Evolutionary conservation across 2,888 invertebrate genomes (phyloP).

Genomic region (Altica lythri): DNA sequence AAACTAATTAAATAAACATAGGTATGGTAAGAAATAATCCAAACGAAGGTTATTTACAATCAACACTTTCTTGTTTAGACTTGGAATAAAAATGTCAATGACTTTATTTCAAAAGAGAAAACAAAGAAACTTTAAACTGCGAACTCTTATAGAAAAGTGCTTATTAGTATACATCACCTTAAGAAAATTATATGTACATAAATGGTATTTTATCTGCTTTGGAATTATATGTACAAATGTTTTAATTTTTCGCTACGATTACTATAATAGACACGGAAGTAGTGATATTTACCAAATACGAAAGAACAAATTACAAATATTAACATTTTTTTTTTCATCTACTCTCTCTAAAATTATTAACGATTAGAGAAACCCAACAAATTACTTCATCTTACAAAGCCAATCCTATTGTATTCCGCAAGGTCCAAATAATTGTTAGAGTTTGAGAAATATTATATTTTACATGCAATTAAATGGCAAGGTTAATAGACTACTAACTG

Average conservation of each 20-base stretch:
- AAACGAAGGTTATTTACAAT: neutral
- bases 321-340: too few species aligned
- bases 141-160: conserved; percentile 10
- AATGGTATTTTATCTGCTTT: too few species aligned
- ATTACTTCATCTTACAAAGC: conserved; percentile 1
- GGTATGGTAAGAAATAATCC: neutral
- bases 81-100: conserved; percentile 3
- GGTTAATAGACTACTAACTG: too few species aligned
- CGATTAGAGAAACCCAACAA: too few species aligned
- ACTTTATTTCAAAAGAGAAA: conserved; percentile 8
- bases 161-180: conserved; percentile 19
- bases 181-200: conserved; percentile 7
- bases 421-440: neutral
- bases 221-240: too few species aligned
- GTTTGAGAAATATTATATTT: neutral
- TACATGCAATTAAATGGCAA: too few species aligned
- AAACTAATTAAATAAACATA: conserved; percentile 5
- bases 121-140: conserved; percentile 15
- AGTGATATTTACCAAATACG: too few species aligned
- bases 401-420: neutral
- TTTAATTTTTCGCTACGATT: too few species aligned
- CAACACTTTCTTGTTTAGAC: neutral
- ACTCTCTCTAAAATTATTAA: too few species aligned
- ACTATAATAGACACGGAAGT: too few species aligned
- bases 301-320: too few species aligned